Base-by-base conservation (phyloP, 2,888 invertebrate genomes). In the Eupithecia subfuscata region DNA sequence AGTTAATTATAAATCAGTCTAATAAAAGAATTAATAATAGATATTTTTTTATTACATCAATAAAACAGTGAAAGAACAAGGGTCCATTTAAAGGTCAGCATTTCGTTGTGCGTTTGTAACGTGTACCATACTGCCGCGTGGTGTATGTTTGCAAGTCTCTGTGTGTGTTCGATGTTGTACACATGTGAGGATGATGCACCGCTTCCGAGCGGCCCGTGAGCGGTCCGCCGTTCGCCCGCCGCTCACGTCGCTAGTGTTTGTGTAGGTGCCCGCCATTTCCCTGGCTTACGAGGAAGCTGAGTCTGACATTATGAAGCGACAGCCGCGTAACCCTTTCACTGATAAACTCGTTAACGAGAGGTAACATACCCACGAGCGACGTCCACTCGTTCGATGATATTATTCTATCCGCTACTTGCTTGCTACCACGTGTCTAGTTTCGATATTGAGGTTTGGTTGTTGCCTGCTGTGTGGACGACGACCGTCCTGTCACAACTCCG, bases 301-400 rank as follows among this genome's bases (percentile, higher is more conserved):
- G 96, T 98, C 98, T 95, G 99, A 99, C 97, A 99, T 99, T 95
- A 99, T 99, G 99, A 98, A 98, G 97, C 97, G 99, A 95, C 97
- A 97, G 96, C 99, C 99, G 95, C 97, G 99, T 97, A 97, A 99
- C 96, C 98, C 99, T 95, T 97, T 97, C 97, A 97, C 96, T 96
- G 99, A 99, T 97, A 99, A 99, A 96, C 98, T 99, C 95, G 99
- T 99, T 95, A 99, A 99, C 96, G 98, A 98, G 97, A 98, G 99
- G 98, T 98, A 97, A 97, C 90, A 77, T 70, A 89, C 89, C 84
- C 87, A 86, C 90, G 93, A 91, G 92, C 89, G 90, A 81, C 82
- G 83, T 81, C 79, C 84, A 87, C 90, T 92, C 93, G 92, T 89
- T 88, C 90, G 91, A 89, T 77, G 89, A 91, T 92, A 90, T 92